Percentiles rank a stretch among this genome's conserved stretches.
These are phyloP conservation scores for Ellobius talpinus DNA, from an alignment of 2,113 vertebrate species.

Conservation along the genomic window DNA sequence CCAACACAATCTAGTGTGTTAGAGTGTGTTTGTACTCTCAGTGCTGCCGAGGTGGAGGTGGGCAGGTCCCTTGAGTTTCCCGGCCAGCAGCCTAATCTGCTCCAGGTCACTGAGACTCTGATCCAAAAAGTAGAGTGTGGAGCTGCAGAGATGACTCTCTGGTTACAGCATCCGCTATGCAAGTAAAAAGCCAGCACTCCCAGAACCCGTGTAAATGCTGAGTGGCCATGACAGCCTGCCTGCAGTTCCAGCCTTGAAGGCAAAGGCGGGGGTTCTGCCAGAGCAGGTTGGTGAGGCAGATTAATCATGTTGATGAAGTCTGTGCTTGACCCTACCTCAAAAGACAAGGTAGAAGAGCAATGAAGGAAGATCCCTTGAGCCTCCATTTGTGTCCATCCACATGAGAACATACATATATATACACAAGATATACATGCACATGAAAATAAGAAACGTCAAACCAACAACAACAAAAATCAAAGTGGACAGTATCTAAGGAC, in stretches of 20 bases:
- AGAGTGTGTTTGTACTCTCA: accelerated
- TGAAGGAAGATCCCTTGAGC: not conserved
- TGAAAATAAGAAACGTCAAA: not conserved
- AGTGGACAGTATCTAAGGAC: not conserved
- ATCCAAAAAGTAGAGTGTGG: not conserved
- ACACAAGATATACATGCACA: not conserved
- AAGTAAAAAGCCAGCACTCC: not conserved
- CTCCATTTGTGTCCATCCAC: not conserved
- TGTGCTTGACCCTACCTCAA: not conserved
- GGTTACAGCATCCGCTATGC: too few species aligned
- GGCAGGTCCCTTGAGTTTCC: not conserved
- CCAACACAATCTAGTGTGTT: too few species aligned
- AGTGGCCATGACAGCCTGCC: not conserved
- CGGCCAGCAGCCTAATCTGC: not conserved
- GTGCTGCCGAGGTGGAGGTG: not conserved
- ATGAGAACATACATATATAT: not conserved
- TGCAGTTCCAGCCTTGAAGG: not conserved
- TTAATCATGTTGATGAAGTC: not conserved
- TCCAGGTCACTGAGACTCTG: not conserved
- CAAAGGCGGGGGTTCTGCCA: not conserved
- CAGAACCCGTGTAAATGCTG: not conserved
- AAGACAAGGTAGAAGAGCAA: not conserved
- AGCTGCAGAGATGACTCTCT: not conserved
- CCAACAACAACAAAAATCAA: not conserved
- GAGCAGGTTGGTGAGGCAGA: not conserved